phyloP scores from a whole-genome alignment of 1,140 invertebrate genomes.

The Caenorhabditis remanei region DNA sequence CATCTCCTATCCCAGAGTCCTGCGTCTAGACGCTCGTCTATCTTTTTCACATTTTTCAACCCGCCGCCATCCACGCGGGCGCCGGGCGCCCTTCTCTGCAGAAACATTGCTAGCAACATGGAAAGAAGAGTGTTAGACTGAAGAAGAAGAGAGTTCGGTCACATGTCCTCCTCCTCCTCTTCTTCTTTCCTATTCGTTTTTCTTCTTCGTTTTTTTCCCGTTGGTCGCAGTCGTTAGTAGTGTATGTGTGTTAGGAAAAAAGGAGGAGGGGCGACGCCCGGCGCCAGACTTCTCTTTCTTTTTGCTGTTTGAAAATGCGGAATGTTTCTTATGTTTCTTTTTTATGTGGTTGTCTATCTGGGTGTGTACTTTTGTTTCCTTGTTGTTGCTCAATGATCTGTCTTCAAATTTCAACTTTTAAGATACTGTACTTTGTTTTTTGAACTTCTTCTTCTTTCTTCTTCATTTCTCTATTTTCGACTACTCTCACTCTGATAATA shows the following conservation, averaged over 20 bases:
- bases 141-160: constrained; percentile 26
- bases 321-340: constrained; percentile 27
- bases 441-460: background rate
- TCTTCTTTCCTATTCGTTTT: background rate
- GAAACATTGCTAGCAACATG: constrained; percentile 26
- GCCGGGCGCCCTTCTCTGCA: constrained; percentile 36
- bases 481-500: too few relatives aligned
- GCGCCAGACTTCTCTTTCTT: constrained; percentile 39
- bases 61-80: constrained; percentile 3
- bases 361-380: constrained; percentile 19
- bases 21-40: constrained; percentile 51
- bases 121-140: background rate
- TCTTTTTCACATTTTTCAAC: constrained; percentile 49
- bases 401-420: background rate
- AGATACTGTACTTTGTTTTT: background rate
- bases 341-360: background rate
- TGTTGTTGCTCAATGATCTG: background rate
- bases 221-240: constrained; percentile 50
- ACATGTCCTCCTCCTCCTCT: constrained; percentile 36
- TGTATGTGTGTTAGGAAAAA: constrained; percentile 32
- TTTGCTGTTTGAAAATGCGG: constrained; percentile 31
- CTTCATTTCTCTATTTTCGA: too few relatives aligned
- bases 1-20: background rate
- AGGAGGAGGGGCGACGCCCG: constrained; percentile 3
- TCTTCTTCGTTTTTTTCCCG: background rate